Base-by-base conservation (phyloP, 2,797 vertebrate genomes). In the Chiloscyllium punctatum region DNA sequence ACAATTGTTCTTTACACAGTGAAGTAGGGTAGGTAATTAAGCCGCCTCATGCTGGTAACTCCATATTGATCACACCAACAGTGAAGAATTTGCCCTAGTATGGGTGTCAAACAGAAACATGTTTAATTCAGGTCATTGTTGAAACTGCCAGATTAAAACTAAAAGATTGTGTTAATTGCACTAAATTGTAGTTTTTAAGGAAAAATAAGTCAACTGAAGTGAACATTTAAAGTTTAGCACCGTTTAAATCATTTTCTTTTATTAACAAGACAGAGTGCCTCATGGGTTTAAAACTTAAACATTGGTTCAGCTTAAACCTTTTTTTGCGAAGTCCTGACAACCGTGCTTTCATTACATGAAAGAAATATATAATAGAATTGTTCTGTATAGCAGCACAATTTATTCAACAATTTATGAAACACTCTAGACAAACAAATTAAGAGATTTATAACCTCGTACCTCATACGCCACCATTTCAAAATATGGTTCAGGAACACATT, bases 351-450 rank as follows among this genome's bases (percentile, higher is more conserved):
- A 74, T 74, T 74, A 72, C 94, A 72, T 74, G 71, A 95, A 95
- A 51, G 71, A 95, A 95, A 77, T 72, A 72, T 95, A 53, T 68
- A 68, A 92, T 95, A 95, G 94, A 95, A 95, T 74, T 74, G 68
- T 95, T 95, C 94, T 95, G 94, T 95, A 95, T 95, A 95, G 94
- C 94, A 95, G 94, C 94, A 95, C 94, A 95, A 95, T 95, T 95
- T 95, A 95, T 95, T 95, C 94, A 95, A 95, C 94, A 95, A 95
- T 77, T 77, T 95, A 95, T 74, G 94, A 95, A 95, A 95, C 94
- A 95, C 94, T 51, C 94, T 95, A 95, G 94, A 95, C 94, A 95
- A 74, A 95, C 94, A 95, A 95, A 95, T 95, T 95, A 95, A 95
- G 94, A 95, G 94, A 95, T 95, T 95, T 95, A 77, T 95, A 95